Evolutionary conservation across 1,140 invertebrate species (phyloP).

Genomic region (Probaryconus sp.): DNA sequence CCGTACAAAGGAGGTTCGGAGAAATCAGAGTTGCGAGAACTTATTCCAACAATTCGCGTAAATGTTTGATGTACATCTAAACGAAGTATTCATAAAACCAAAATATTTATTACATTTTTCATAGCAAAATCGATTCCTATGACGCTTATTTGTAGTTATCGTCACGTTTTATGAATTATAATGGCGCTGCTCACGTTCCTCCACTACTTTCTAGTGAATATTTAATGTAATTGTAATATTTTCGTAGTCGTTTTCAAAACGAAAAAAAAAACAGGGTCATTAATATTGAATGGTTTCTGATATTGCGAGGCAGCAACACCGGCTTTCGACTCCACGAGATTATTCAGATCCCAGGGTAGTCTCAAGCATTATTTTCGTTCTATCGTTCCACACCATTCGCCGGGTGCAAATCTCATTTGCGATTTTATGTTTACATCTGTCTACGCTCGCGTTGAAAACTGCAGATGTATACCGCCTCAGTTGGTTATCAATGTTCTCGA

Average conservation of each 20-base stretch:
- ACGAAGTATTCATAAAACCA: background rate
- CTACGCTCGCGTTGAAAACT: constrained; percentile 12
- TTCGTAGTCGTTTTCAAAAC: constrained; percentile 17
- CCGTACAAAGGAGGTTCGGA: constrained; percentile 15
- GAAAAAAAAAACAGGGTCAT: constrained; percentile 59
- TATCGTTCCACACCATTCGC: constrained; percentile 56
- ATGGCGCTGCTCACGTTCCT: background rate
- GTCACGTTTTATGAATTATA: constrained; percentile 9
- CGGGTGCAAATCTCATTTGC: constrained; percentile 63
- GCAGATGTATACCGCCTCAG: background rate
- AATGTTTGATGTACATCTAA: constrained; percentile 24
- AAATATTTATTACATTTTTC: constrained; percentile 14
- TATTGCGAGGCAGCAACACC: constrained; percentile 49
- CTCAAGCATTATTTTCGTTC: constrained; percentile 63
- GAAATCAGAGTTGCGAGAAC: constrained; percentile 26
- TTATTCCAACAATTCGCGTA: constrained; percentile 1
- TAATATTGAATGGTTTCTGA: constrained; percentile 59
- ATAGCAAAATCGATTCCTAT: constrained; percentile 1
- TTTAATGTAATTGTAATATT: constrained; percentile 48
- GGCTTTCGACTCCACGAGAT: constrained; percentile 54
- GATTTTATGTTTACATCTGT: constrained; percentile 58
- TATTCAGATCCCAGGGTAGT: constrained; percentile 62
- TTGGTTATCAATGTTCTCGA: constrained; percentile 47
- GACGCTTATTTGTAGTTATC: constrained; percentile 17
- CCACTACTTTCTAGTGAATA: constrained; percentile 19